Conservation (phyloP, 53 echinoderm and acorn worm genomes). For the Holothuria scabra region DNA sequence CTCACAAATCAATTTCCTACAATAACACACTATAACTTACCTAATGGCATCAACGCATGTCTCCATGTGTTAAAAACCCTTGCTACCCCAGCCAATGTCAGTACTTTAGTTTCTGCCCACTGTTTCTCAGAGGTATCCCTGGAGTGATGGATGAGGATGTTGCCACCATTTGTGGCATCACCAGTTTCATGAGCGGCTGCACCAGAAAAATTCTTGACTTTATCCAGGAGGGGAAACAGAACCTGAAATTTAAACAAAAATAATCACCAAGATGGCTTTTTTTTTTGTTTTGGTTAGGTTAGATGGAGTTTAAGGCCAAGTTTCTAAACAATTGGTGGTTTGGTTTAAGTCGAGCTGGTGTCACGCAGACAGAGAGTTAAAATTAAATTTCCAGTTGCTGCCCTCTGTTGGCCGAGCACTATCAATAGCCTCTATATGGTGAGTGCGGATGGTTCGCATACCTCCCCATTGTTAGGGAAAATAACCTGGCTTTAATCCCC, state of each 20-base stretch:
- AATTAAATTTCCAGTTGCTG: too few species aligned
- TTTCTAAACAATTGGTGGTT: too few species aligned
- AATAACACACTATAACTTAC: conserved; percentile 46
- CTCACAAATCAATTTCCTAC: neutral
- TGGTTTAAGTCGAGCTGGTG: too few species aligned
- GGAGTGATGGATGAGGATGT: conserved; percentile 96
- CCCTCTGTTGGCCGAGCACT: too few species aligned
- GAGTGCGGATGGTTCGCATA: too few species aligned
- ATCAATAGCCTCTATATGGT: too few species aligned
- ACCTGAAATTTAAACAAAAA: conserved; percentile 49
- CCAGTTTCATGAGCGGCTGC: conserved; percentile 72
- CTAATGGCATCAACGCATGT: conserved; percentile 86
- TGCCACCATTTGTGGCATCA: conserved; percentile 67
- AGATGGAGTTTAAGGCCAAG: too few species aligned
- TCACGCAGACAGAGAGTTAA: too few species aligned
- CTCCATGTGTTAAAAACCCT: conserved; percentile 99
- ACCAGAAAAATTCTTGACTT: conserved; percentile 96
- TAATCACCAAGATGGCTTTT: too few species aligned
- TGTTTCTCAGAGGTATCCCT: conserved; percentile 98
- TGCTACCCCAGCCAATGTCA: conserved; percentile 92
- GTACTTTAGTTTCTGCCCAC: conserved; percentile 99
- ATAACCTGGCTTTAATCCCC: too few species aligned
- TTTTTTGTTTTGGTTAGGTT: too few species aligned
- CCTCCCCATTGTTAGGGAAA: too few species aligned
- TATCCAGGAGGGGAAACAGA: conserved; percentile 92